A percentile compares a stretch with the other conserved stretches of the same genome.
phyloP scores from a whole-genome alignment of 2,797 vertebrate genomes.

The Miichthys miiuy region DNA sequence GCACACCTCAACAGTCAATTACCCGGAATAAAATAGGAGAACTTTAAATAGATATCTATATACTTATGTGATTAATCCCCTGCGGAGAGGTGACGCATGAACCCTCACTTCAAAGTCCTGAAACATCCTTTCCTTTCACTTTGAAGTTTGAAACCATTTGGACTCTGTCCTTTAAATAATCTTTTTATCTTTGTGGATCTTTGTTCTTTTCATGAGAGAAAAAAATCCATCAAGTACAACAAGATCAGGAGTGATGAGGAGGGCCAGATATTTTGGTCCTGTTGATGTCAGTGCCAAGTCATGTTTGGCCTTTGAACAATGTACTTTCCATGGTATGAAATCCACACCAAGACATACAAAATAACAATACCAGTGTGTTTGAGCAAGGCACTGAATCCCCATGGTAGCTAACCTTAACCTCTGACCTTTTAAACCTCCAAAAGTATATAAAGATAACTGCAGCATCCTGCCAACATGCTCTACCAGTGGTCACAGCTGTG shows the following conservation, averaged over 20 bases:
- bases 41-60: neutral
- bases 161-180: conserved; percentile 22
- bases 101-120: conserved; percentile 41
- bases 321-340: conserved; percentile 4
- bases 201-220: conserved; percentile 44
- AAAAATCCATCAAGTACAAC: neutral
- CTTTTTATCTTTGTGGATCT: conserved; percentile 32
- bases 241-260: conserved; percentile 4
- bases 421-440: conserved; percentile 2
- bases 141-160: conserved; percentile 47
- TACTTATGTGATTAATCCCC: conserved; percentile 33
- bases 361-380: neutral
- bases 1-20: conserved; percentile 10
- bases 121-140: conserved; percentile 33
- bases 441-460: neutral
- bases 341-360: conserved; percentile 9
- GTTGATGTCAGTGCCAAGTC: conserved; percentile 40
- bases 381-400: neutral
- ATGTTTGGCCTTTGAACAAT: conserved; percentile 23
- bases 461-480: neutral
- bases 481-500: neutral
- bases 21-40: neutral
- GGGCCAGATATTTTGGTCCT: conserved; percentile 25
- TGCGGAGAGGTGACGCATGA: conserved; percentile 21
- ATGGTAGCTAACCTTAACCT: too few relatives aligned